These are phyloP conservation scores for Trichomycterus rosablanca DNA, from an alignment of 2,113 vertebrate genomes.

Conservation along the genomic window DNA sequence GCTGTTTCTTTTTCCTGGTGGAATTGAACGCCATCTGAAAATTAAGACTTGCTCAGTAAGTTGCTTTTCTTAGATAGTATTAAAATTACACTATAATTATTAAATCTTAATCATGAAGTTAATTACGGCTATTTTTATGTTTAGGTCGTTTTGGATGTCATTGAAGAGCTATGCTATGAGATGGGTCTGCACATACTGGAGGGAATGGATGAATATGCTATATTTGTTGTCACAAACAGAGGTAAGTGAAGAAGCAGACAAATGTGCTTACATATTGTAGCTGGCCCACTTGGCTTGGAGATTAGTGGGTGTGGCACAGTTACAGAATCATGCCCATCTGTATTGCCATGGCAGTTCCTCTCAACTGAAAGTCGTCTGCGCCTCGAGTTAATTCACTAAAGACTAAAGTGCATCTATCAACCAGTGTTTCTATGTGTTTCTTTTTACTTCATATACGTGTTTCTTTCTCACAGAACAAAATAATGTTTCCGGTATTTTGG, in stretches of 20 bases:
- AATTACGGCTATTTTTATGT: slow-evolving; percentile 3
- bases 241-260: slow-evolving; percentile 77
- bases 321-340: too few relatives aligned
- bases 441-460: too few relatives aligned
- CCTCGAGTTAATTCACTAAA: too few relatives aligned
- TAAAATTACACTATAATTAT: neutral
- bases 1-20: slow-evolving; percentile 89
- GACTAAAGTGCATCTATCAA: too few relatives aligned
- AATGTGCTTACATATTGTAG: neutral
- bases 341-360: too few relatives aligned
- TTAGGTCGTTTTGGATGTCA: slow-evolving; percentile 85
- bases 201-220: slow-evolving; percentile 83
- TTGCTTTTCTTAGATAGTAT: neutral
- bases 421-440: too few relatives aligned
- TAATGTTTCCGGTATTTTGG: too few relatives aligned
- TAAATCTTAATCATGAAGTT: neutral
- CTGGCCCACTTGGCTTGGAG: too few relatives aligned
- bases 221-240: slow-evolving; percentile 84
- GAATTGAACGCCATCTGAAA: slow-evolving; percentile 88
- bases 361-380: too few relatives aligned
- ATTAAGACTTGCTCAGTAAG: slow-evolving; percentile 94
- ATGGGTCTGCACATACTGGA: slow-evolving; percentile 83
- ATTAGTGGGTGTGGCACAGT: too few relatives aligned
- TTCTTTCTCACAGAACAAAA: too few relatives aligned
- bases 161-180: slow-evolving; percentile 87